A percentile compares a stretch with the other conserved stretches of the same genome.
phyloP scores from a whole-genome alignment of 2,888 invertebrate genomes.

The Punctoribates punctum region DNA sequence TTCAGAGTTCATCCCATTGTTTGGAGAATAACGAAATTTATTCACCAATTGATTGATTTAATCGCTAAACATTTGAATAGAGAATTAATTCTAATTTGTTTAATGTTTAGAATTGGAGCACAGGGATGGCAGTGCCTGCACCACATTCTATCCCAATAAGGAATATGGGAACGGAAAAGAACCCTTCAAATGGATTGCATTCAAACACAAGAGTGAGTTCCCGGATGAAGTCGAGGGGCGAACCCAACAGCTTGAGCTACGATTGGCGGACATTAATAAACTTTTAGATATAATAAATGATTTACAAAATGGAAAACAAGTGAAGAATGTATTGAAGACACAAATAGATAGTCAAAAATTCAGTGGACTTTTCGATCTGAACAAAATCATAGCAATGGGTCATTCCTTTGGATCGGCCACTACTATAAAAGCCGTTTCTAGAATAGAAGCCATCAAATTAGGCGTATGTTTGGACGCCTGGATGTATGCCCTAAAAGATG shows the following conservation, averaged over 20 bases:
- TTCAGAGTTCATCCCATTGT: not conserved
- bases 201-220: not conserved
- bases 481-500: slow-evolving; percentile 61
- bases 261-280: not conserved
- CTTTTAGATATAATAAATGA: slow-evolving; percentile 55
- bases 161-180: not conserved
- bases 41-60: not conserved
- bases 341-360: slow-evolving; percentile 53
- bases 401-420: slow-evolving; percentile 67
- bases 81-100: not conserved
- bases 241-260: slow-evolving; percentile 50
- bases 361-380: slow-evolving; percentile 56
- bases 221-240: not conserved
- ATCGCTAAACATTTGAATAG: not conserved
- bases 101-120: slow-evolving; percentile 39
- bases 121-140: slow-evolving; percentile 48
- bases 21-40: too few relatives aligned
- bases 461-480: slow-evolving; percentile 62
- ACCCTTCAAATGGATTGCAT: slow-evolving; percentile 20
- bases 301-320: slow-evolving; percentile 58
- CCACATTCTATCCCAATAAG: slow-evolving; percentile 43
- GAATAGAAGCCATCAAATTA: slow-evolving; percentile 58
- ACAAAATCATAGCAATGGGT: slow-evolving; percentile 59
- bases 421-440: slow-evolving; percentile 55
- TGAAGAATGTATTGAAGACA: slow-evolving; percentile 57